A percentile compares a stretch with the other conserved stretches of the same genome.
Conservation (phyloP, 2,888 invertebrate genomes). For the Hydrotaea diabolus region DNA sequence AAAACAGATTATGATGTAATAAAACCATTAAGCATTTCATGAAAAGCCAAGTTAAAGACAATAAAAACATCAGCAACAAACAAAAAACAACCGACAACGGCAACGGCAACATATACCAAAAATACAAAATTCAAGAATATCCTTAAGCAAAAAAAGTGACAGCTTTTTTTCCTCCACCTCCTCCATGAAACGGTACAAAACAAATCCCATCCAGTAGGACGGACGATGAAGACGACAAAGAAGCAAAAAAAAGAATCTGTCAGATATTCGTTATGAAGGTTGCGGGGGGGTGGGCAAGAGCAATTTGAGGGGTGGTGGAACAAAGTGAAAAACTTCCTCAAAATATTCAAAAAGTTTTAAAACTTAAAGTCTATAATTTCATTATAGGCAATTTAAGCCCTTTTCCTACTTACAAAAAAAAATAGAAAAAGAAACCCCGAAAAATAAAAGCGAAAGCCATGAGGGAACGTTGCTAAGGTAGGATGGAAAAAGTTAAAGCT, state of each 20-base stretch:
- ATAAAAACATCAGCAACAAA: conserved; percentile 16
- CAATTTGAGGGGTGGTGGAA: neutral
- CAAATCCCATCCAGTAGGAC: neutral
- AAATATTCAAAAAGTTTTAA: conserved; percentile 46
- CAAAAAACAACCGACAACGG: too few species aligned
- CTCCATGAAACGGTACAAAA: neutral
- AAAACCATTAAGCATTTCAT: conserved; percentile 33
- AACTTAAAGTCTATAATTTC: conserved; percentile 56
- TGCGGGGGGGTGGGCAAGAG: neutral
- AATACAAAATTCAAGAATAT: neutral
- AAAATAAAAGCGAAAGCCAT: neutral
- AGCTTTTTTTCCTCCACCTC: neutral
- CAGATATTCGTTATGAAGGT: neutral
- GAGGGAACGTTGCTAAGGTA: neutral
- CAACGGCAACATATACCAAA: neutral
- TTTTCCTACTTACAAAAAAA: neutral
- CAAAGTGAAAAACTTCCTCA: neutral
- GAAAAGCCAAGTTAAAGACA: conserved; percentile 16
- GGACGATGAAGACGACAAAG: neutral
- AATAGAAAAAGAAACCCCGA: neutral
- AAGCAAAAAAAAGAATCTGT: neutral
- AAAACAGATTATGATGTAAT: conserved; percentile 35
- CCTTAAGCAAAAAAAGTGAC: neutral
- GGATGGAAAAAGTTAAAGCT: conserved; percentile 9
- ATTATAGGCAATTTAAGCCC: conserved; percentile 52